These are phyloP conservation scores for Myotis planiceps DNA, from an alignment of 2,797 vertebrate genomes.

Conservation along the genomic window DNA sequence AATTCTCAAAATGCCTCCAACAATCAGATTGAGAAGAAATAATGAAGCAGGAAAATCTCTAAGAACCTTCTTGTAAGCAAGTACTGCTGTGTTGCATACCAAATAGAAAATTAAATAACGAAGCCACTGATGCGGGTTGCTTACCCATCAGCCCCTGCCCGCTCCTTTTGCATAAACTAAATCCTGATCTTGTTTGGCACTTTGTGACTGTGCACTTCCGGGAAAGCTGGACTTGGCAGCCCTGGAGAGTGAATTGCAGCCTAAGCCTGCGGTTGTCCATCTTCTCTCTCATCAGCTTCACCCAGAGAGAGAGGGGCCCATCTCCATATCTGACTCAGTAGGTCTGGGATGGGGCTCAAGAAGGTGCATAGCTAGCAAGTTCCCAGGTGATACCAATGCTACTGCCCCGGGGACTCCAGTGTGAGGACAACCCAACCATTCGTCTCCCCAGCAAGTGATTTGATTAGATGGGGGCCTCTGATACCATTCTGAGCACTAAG, in stretches of 20 bases:
- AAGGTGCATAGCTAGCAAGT: neutral
- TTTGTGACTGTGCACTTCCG: neutral
- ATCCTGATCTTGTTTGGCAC: too few relatives aligned
- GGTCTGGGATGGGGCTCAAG: too few relatives aligned
- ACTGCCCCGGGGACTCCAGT: neutral
- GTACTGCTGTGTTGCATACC: neutral
- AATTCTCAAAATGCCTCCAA: neutral
- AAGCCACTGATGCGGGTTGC: neutral
- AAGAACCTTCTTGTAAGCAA: neutral
- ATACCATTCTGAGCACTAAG: neutral
- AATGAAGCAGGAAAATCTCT: neutral
- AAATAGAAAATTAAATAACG: neutral
- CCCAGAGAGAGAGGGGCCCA: neutral
- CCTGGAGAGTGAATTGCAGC: neutral
- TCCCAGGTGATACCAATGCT: neutral
- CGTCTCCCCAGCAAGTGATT: neutral
- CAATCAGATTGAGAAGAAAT: neutral
- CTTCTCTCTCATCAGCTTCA: neutral
- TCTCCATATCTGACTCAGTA: neutral
- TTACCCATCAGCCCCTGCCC: neutral
- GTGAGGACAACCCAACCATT: neutral
- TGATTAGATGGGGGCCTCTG: neutral
- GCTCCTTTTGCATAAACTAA: neutral
- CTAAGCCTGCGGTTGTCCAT: neutral
- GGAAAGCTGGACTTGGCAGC: neutral